Percentiles rank a stretch among this genome's conserved stretches.
These are phyloP conservation scores for Mycogona germanica DNA, from an alignment of 2,888 invertebrate genomes.

Conservation along the genomic window DNA sequence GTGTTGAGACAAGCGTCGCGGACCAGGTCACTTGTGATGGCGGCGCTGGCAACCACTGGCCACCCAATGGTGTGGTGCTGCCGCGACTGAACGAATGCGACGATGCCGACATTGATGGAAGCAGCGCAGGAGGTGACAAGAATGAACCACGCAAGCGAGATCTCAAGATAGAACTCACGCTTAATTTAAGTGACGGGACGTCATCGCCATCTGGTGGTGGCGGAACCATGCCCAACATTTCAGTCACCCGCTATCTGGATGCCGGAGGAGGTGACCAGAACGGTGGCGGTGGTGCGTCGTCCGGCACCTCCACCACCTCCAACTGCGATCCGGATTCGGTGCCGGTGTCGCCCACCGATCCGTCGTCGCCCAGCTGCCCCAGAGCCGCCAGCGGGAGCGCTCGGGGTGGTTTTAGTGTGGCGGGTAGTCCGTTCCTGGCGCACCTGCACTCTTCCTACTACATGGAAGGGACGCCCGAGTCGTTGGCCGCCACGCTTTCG, in stretches of 20 bases:
- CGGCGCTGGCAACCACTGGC: too few relatives aligned
- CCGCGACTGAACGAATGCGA: too few relatives aligned
- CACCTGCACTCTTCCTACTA: conserved; percentile 2
- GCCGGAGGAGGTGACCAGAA: not conserved
- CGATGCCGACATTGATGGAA: too few relatives aligned
- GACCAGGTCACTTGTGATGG: too few relatives aligned
- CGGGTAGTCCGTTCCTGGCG: not conserved
- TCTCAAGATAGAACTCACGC: not conserved
- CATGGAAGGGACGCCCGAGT: conserved; percentile 31
- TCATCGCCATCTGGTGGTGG: not conserved
- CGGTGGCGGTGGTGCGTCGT: conserved; percentile 3
- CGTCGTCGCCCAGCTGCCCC: too few relatives aligned
- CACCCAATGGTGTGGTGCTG: too few relatives aligned
- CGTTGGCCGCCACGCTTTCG: conserved; percentile 35
- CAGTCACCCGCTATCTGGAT: conserved; percentile 1
- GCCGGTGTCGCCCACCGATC: conserved; percentile 5
- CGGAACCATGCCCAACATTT: conserved; percentile 7
- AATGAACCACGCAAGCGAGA: not conserved
- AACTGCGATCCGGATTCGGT: conserved; percentile 10
- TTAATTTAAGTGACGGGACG: not conserved
- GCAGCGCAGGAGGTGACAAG: not conserved
- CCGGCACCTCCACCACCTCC: conserved; percentile 6
- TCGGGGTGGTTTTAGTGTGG: not conserved
- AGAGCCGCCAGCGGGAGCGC: too few relatives aligned
- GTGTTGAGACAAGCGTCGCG: too few relatives aligned